phyloP scores from a whole-genome alignment of 1,140 invertebrate species.

The Conus betulinus region DNA sequence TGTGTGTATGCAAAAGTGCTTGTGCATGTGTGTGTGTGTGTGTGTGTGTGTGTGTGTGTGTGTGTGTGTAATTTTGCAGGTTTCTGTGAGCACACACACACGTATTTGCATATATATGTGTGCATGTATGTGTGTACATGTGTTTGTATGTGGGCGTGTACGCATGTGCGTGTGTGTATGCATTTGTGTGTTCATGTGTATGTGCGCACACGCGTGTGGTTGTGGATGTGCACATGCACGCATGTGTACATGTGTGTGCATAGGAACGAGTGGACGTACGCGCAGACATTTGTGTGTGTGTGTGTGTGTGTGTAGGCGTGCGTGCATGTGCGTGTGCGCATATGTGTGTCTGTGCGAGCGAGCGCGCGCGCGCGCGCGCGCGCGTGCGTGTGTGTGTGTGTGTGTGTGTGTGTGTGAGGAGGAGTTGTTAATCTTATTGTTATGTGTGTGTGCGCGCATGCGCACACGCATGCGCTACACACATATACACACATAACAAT shows the following conservation, averaged over 20 bases:
- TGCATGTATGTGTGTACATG: background rate
- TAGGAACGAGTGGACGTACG: too few species aligned
- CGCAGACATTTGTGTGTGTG: too few species aligned
- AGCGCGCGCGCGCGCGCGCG: too few species aligned
- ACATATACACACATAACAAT: background rate
- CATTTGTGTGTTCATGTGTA: background rate
- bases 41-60: background rate
- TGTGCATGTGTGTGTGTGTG: background rate
- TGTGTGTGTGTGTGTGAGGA: background rate
- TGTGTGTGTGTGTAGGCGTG: slow-evolving; percentile 5
- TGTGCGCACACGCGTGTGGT: background rate
- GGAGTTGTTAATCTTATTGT: background rate
- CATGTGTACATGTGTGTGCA: background rate
- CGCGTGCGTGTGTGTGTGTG: background rate
- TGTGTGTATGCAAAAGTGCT: background rate
- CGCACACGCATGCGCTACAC: background rate
- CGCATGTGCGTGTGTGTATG: background rate
- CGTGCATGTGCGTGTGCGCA: background rate
- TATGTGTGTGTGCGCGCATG: background rate
- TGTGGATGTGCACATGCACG: background rate
- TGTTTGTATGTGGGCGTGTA: background rate
- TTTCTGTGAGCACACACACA: background rate
- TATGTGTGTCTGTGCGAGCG: background rate
- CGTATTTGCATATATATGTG: background rate
- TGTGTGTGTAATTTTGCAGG: background rate